Evolutionary conservation across 2,888 invertebrate species (phyloP).

Genomic region (Brassicogethes aeneus): DNA sequence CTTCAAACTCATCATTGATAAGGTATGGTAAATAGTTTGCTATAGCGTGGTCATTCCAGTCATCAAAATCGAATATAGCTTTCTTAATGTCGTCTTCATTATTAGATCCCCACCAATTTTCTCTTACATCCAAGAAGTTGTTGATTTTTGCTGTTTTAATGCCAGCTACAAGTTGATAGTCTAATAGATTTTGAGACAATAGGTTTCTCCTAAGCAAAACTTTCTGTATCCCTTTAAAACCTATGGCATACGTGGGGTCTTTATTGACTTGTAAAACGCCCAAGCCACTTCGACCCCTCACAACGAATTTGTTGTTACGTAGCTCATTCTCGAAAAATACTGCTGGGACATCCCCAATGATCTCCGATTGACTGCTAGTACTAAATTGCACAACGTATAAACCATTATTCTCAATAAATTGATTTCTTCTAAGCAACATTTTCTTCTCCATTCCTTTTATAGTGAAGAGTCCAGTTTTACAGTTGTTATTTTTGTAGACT

Average conservation of each 20-base stretch:
- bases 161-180: slow-evolving; percentile 90
- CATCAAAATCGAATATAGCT: slow-evolving; percentile 95
- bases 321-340: slow-evolving; percentile 70
- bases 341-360: slow-evolving; percentile 76
- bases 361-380: slow-evolving; percentile 89
- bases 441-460: slow-evolving; percentile 96
- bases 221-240: slow-evolving; percentile 90
- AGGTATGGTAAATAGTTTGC: slow-evolving; percentile 86
- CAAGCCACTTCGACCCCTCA: slow-evolving; percentile 28
- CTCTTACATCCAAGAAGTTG: slow-evolving; percentile 76
- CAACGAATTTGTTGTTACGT: slow-evolving; percentile 54
- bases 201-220: slow-evolving; percentile 84
- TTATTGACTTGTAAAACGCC: slow-evolving; percentile 35
- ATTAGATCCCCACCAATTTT: slow-evolving; percentile 95
- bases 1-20: slow-evolving; percentile 64
- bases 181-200: slow-evolving; percentile 71
- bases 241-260: slow-evolving; percentile 75
- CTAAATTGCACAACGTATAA: slow-evolving; percentile 78
- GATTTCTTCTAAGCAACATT: slow-evolving; percentile 72
- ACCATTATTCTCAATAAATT: slow-evolving; percentile 71
- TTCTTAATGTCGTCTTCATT: slow-evolving; percentile 65
- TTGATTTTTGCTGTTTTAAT: slow-evolving; percentile 80
- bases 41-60: slow-evolving; percentile 97
- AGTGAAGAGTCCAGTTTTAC: slow-evolving; percentile 69
- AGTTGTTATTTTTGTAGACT: slow-evolving; percentile 75